Base-by-base conservation (phyloP, 1,140 invertebrate genomes). In the Drosophila setifemur region DNA sequence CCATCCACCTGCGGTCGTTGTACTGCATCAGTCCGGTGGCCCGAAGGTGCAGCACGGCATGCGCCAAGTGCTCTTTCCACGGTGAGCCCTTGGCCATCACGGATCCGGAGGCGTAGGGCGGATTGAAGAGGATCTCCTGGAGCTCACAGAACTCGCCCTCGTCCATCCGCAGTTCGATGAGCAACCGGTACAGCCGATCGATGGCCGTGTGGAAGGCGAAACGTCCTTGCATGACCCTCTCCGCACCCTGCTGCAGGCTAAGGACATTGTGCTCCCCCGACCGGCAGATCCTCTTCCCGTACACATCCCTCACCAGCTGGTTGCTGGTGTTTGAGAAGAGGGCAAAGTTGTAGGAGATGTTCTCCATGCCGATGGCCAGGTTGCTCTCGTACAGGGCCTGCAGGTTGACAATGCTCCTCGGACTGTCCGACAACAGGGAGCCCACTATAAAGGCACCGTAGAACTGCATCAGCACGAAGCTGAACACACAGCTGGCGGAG, bases 361-460 rank as follows among this genome's bases (percentile, higher is more conserved):
- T 91, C 58, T 93, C 91, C 50, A 92, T 90, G 14, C 91, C 92
- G n/a, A 93, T 76, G 18, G 90, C 89, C 14, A 94, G 70, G n/a
- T 90, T 89, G 68, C 93, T 93, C 2, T 92, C 81, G 1, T 90
- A 69, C 4, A 94, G 76, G 70, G 93, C 91, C 23, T 81, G 57
- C 0, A 94, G 11, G 4, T 81, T 92, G 3, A 91, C 92, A 11
- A 94, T 93, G 28, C 90, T 92, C 25, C 90, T 90, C 3, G 92
- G 91, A 25, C 91, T 91, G 23, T 92, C 91, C n/a, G 93, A 91
- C 4, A 94, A 82, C n/a, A 94, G 81, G 2, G 91, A 93, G 5
- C 93, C 93, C 1, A 94, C 94, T 60, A 94, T 93, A 72, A 91
- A 93, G 2, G 93, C 93, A 0, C 92, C 93, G 85, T 94, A 94